Evolutionary conservation across 2,888 invertebrate species (phyloP).

Genomic region (Agrochola macilenta): DNA sequence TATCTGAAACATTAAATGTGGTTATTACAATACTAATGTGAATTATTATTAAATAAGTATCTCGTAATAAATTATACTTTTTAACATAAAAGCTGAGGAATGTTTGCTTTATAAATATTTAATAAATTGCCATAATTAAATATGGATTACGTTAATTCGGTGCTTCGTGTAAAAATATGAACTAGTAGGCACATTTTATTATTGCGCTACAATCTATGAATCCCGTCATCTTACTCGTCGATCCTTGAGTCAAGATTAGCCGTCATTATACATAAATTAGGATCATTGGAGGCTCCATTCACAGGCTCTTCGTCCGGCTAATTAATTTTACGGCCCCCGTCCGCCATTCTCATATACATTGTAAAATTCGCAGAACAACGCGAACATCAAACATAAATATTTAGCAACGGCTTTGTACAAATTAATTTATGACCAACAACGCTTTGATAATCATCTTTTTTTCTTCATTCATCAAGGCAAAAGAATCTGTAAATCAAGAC

Average conservation of each 20-base stretch:
- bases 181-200: not conserved
- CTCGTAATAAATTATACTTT: constrained; percentile 26
- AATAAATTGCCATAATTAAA: not conserved
- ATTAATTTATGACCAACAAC: constrained; percentile 74
- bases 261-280: constrained; percentile 51
- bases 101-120: constrained; percentile 28
- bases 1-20: constrained; percentile 12
- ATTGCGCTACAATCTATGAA: not conserved
- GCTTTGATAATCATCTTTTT: constrained; percentile 59
- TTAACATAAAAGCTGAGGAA: constrained; percentile 12
- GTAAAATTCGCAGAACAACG: constrained; percentile 68
- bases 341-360: constrained; percentile 54
- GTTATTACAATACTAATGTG: constrained; percentile 41
- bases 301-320: constrained; percentile 71
- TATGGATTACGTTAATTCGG: constrained; percentile 2
- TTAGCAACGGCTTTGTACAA: constrained; percentile 71
- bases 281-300: constrained; percentile 62
- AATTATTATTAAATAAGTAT: constrained; percentile 28
- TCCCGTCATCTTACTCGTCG: not conserved
- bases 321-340: constrained; percentile 76
- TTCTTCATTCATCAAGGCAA: constrained; percentile 40
- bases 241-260: constrained; percentile 61
- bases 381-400: constrained; percentile 69
- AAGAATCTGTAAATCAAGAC: constrained; percentile 52
- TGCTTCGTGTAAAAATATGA: not conserved